These are phyloP conservation scores for Microctenopoma lineatum DNA, from an alignment of 2,797 vertebrate species.

Conservation along the genomic window DNA sequence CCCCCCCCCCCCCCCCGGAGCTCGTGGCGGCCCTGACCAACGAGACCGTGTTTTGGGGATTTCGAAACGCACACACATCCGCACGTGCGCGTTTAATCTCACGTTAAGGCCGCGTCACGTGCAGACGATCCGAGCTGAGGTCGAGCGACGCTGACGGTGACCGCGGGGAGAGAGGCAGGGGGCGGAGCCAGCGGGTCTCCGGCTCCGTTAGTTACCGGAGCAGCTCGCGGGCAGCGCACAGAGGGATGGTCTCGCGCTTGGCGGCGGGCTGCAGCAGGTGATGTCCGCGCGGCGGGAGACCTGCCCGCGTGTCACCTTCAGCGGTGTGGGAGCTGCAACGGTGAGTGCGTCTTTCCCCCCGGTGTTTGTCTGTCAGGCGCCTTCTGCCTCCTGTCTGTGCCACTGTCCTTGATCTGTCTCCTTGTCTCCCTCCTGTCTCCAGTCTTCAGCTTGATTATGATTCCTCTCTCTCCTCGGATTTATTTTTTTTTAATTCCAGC, in stretches of 20 bases:
- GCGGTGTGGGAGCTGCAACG: constrained; percentile 49
- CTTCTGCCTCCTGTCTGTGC: background rate
- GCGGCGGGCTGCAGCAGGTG: constrained; percentile 55
- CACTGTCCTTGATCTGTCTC: background rate
- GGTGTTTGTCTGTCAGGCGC: background rate
- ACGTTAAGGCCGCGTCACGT: constrained; percentile 32
- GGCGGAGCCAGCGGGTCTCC: constrained; percentile 49
- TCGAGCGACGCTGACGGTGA: background rate
- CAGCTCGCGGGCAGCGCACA: constrained; percentile 40
- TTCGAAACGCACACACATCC: background rate
- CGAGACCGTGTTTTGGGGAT: background rate
- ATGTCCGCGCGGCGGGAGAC: constrained; percentile 65
- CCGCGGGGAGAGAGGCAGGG: background rate
- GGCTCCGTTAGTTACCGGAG: constrained; percentile 28
- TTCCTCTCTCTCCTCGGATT: background rate
- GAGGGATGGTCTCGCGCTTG: constrained; percentile 64
- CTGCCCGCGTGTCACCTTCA: constrained; percentile 67
- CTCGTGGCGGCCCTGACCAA: background rate
- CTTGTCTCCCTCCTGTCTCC: constrained; percentile 1
- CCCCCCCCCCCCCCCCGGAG: too few relatives aligned
- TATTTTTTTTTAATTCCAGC: too few relatives aligned
- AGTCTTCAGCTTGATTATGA: background rate
- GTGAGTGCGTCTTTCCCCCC: constrained; percentile 36
- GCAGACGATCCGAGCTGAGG: constrained; percentile 18
- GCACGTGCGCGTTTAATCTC: constrained; percentile 28